Percentiles rank a stretch among this genome's conserved stretches.
These are phyloP conservation scores for Ophion obscuratus DNA, from an alignment of 2,888 invertebrate genomes.

Conservation along the genomic window DNA sequence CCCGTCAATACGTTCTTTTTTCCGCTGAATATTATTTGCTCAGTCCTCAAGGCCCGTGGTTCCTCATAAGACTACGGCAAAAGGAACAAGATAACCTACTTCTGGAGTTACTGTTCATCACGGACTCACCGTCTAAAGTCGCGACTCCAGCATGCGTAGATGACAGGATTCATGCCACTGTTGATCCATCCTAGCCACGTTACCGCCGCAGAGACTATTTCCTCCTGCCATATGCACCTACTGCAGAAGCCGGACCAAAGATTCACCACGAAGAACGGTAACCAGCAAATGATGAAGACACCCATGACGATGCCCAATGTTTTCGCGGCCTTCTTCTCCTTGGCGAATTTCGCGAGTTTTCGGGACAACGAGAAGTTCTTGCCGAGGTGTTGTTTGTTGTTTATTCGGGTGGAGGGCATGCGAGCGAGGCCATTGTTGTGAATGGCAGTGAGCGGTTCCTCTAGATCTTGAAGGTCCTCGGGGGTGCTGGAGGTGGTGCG, in stretches of 20 bases:
- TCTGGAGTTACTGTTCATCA: not conserved
- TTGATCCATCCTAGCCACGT: conserved; percentile 98
- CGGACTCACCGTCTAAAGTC: conserved; percentile 94
- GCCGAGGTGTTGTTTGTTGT: conserved; percentile 88
- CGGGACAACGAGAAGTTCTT: conserved; percentile 97
- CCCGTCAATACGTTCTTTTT: too few species aligned
- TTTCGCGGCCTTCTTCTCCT: conserved; percentile 99
- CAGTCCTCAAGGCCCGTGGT: too few species aligned
- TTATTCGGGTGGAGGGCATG: conserved; percentile 88
- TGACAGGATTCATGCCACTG: conserved; percentile 98
- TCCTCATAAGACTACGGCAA: not conserved
- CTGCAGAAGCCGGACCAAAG: conserved; percentile 95
- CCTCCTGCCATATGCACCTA: conserved; percentile 94
- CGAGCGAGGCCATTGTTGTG: conserved; percentile 92
- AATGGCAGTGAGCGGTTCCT: conserved; percentile 90
- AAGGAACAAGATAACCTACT: not conserved
- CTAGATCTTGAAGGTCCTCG: conserved; percentile 85
- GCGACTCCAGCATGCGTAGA: conserved; percentile 99
- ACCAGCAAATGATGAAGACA: conserved; percentile 98
- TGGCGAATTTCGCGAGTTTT: conserved; percentile 97
- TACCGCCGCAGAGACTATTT: conserved; percentile 94
- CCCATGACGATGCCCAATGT: conserved; percentile 99
- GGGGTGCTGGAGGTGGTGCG: conserved; percentile 82
- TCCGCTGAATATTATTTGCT: too few species aligned
- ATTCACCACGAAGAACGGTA: conserved; percentile 98